These are phyloP conservation scores for Parnassius glacialis DNA, from an alignment of 2,888 invertebrate genomes.

Conservation along the genomic window DNA sequence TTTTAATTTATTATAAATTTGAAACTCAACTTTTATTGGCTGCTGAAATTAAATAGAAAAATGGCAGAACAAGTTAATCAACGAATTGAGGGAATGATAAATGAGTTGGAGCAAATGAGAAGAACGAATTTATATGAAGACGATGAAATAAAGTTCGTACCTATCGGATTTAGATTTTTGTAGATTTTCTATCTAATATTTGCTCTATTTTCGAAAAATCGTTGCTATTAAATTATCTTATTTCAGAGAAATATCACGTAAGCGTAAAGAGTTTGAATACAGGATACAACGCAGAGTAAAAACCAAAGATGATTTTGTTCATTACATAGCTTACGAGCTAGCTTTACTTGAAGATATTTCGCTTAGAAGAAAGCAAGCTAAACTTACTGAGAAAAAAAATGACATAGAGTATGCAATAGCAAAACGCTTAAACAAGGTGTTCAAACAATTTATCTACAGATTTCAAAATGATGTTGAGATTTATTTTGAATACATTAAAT, in stretches of 20 bases:
- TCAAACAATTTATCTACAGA: slow-evolving; percentile 84
- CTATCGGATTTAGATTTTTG: background rate
- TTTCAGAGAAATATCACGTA: slow-evolving; percentile 84
- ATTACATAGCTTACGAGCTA: slow-evolving; percentile 86
- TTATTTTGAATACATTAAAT: slow-evolving; percentile 90
- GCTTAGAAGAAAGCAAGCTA: slow-evolving; percentile 79
- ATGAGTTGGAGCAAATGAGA: slow-evolving; percentile 90
- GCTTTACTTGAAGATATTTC: slow-evolving; percentile 84
- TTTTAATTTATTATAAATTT: too few relatives aligned
- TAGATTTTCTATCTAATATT: background rate
- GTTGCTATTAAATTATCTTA: slow-evolving; percentile 6
- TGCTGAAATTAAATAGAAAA: slow-evolving; percentile 23
- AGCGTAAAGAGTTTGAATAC: slow-evolving; percentile 86
- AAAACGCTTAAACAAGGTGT: slow-evolving; percentile 86
- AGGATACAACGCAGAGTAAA: slow-evolving; percentile 85
- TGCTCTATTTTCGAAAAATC: background rate
- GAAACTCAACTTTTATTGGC: too few relatives aligned
- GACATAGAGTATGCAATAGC: slow-evolving; percentile 86
- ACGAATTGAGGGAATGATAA: slow-evolving; percentile 88
- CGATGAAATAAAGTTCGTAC: slow-evolving; percentile 84
- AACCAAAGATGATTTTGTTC: slow-evolving; percentile 85
- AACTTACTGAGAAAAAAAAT: slow-evolving; percentile 81
- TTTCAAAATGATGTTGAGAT: slow-evolving; percentile 87
- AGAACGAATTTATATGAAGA: slow-evolving; percentile 85
- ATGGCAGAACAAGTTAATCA: slow-evolving; percentile 93